Percentiles rank a stretch among this genome's conserved stretches.
phyloP scores from a whole-genome alignment of 2,797 vertebrate species.

The Sylvilagus floridanus region DNA sequence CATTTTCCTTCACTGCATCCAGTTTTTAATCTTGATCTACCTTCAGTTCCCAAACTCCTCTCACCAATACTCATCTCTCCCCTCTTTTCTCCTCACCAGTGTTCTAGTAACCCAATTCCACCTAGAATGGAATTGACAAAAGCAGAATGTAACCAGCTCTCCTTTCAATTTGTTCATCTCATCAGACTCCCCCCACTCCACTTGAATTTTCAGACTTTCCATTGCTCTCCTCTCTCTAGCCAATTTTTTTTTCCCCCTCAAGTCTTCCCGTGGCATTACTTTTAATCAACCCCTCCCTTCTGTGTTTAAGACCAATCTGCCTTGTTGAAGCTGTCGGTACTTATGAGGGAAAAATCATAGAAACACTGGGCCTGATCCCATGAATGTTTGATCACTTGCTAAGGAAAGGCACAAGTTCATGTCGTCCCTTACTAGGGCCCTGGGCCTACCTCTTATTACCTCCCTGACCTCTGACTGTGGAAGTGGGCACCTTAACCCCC shows the following conservation, averaged over 20 bases:
- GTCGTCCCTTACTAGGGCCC: background rate
- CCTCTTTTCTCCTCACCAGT: background rate
- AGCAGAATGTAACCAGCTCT: background rate
- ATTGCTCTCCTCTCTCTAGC: conserved; percentile 30
- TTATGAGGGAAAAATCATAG: conserved; percentile 36
- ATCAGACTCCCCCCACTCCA: no score
- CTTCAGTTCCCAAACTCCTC: background rate
- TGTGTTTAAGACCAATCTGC: conserved; percentile 19
- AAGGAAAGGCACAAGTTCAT: conserved; percentile 44
- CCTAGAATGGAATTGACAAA: background rate
- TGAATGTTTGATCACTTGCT: conserved; percentile 49
- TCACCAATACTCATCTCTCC: background rate
- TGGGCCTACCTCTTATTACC: background rate
- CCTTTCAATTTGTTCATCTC: background rate
- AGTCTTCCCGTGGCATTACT: background rate
- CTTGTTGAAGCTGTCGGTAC: conserved; percentile 13
- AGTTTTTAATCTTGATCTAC: background rate
- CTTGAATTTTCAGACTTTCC: background rate
- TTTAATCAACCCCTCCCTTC: conserved; percentile 19
- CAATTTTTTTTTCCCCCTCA: conserved; percentile 37
- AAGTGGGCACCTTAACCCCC: conserved; percentile 26
- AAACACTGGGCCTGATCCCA: background rate
- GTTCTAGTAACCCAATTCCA: background rate
- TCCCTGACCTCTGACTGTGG: background rate
- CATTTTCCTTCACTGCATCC: background rate